phyloP scores from a whole-genome alignment of 37 sponge, comb jelly and placozoan genomes.

The Beroe ovata region DNA sequence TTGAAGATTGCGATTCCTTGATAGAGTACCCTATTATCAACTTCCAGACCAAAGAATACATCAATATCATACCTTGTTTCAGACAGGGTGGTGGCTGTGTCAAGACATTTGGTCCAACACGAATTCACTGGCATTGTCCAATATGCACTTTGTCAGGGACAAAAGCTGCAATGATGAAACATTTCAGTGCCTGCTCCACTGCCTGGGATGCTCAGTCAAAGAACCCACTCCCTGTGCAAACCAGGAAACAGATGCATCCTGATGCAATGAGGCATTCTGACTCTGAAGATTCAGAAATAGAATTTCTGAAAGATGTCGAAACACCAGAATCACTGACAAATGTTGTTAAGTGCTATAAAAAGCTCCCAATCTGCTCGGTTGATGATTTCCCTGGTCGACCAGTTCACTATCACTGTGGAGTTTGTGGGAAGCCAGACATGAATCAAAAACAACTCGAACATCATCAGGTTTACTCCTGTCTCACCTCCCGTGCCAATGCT shows the following conservation, averaged over 20 bases:
- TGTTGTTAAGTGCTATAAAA: constrained; percentile 49
- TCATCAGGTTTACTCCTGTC: neutral
- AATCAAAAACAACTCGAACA: constrained; percentile 31
- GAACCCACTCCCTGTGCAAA: neutral
- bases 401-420: constrained; percentile 56
- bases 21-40: constrained; percentile 49
- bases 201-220: neutral
- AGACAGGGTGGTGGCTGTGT: neutral
- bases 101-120: neutral
- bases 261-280: constrained; percentile 33
- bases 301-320: neutral
- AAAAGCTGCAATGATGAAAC: constrained; percentile 41
- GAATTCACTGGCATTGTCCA: constrained; percentile 67
- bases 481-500: constrained; percentile 21
- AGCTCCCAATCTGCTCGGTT: constrained; percentile 39
- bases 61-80: constrained; percentile 61
- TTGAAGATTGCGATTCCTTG: constrained; percentile 25
- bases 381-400: constrained; percentile 61
- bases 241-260: constrained; percentile 56
- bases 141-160: constrained; percentile 39
- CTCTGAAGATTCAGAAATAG: constrained; percentile 30
- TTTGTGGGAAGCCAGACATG: constrained; percentile 49
- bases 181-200: neutral
- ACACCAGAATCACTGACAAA: constrained; percentile 32
- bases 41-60: neutral